Base-by-base conservation (phyloP, 2,113 vertebrate species). In the Cochlearius cochlearius region DNA sequence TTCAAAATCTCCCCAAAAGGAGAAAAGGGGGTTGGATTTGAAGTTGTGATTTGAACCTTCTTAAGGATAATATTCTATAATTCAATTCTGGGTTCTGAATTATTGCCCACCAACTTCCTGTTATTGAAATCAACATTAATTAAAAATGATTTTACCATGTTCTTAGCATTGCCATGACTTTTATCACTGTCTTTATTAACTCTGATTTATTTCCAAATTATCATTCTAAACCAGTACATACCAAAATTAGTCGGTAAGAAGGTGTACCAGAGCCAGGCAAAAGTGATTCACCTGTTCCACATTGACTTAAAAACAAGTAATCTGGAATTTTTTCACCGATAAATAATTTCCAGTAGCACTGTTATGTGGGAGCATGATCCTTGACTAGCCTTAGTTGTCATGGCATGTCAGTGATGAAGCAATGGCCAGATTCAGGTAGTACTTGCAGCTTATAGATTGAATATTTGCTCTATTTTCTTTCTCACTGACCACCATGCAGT, bases 231-330 rank as follows among this genome's bases (percentile, higher is more conserved):
- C 43, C 69, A 39, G 32, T 66, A 64, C 60, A 85, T 68, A 67
- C 10, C 49, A 82, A 81, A 85, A 93, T 90, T 88, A 81, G 55
- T 94, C 87, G 91, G 56, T 41, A 45, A 91, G 38, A 81, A 72
- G 55, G 41, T 78, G 55, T 55, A 55, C 21, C 13, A 82, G 22
- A 82, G 71, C 66, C 60, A 82, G 29, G 39, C n/a, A 63, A 63
- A 85, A 94, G 62, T 96, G 94, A 95, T 94, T 97, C 94, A 90
- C 73, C 76, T 87, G 55, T 84, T 95, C 80, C 63, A 18, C 43
- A 39, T 34, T 92, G 85, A 93, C 56, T 94, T 92, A 94, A 60
- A 86, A 9, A 62, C 36, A 83, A 92, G 85, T 53, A 63, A 62
- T 36, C 67, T 1, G 3, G 13, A 81, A 2, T 12, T 32, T 81